Percentiles rank a stretch among this genome's conserved stretches.
Conservation (phyloP, 1,140 invertebrate genomes). For the Venturia canescens region DNA sequence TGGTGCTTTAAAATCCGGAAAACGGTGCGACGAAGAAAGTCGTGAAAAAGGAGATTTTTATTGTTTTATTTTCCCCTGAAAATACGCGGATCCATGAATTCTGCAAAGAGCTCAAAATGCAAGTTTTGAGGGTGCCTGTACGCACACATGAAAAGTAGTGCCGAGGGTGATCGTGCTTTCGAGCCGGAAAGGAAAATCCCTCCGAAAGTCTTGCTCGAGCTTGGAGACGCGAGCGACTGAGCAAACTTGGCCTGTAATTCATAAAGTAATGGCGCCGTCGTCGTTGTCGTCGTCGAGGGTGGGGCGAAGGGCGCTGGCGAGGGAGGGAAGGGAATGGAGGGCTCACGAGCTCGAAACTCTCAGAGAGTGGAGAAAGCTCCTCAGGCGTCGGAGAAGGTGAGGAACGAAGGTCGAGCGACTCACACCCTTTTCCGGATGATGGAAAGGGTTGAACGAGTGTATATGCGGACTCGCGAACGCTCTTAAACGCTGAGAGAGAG, state of each 20-base stretch:
- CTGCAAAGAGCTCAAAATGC: too few species aligned
- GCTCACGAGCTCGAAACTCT: slow-evolving; percentile 34
- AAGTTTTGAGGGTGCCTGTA: too few species aligned
- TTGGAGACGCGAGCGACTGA: slow-evolving; percentile 39
- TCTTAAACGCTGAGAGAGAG: not conserved
- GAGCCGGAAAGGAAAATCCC: slow-evolving; percentile 39
- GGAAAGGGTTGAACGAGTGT: slow-evolving; percentile 9
- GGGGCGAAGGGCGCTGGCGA: not conserved
- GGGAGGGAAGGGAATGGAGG: not conserved
- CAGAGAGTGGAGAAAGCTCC: slow-evolving; percentile 39
- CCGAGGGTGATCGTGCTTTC: slow-evolving; percentile 16
- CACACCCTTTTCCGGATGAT: slow-evolving; percentile 21
- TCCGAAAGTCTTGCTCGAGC: slow-evolving; percentile 13
- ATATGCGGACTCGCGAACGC: not conserved
- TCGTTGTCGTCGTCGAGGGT: slow-evolving; percentile 9
- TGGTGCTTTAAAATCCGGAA: too few species aligned
- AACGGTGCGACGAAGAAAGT: too few species aligned
- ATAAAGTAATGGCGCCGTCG: slow-evolving; percentile 56
- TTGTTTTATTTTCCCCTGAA: too few species aligned
- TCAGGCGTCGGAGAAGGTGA: slow-evolving; percentile 1
- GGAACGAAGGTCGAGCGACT: slow-evolving; percentile 38
- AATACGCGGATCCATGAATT: too few species aligned
- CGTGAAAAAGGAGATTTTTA: too few species aligned
- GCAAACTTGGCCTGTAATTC: slow-evolving; percentile 60
- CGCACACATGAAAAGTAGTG: too few species aligned